phyloP scores from a whole-genome alignment of 2,797 vertebrate genomes.

The Chelon auratus region DNA sequence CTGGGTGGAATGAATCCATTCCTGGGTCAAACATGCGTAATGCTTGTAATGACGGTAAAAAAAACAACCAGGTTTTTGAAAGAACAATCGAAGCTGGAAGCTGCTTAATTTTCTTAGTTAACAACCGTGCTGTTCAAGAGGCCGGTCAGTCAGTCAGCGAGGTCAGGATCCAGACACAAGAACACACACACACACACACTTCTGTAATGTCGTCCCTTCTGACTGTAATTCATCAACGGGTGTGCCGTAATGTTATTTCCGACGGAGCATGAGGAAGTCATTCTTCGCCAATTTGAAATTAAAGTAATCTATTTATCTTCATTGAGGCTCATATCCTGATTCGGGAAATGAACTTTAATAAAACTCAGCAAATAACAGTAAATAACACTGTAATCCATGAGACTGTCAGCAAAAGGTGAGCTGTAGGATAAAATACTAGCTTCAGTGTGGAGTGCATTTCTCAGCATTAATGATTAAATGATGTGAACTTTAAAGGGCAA shows the following conservation, averaged over 20 bases:
- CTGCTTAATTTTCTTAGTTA: conserved; percentile 2
- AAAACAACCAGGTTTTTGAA: no score
- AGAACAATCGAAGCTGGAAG: no score
- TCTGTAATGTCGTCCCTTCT: conserved; percentile 22
- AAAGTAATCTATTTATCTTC: conserved; percentile 65
- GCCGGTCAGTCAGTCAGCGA: conserved; percentile 1
- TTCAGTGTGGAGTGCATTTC: not conserved
- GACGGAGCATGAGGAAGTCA: conserved; percentile 35
- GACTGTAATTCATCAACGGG: conserved; percentile 24
- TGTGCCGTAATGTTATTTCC: conserved; percentile 48
- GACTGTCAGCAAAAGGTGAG: conserved; percentile 37
- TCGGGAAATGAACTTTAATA: conserved; percentile 50
- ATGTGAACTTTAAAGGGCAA: conserved; percentile 40
- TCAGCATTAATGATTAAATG: conserved; percentile 11
- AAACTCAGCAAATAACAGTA: conserved; percentile 34
- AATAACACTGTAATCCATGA: not conserved
- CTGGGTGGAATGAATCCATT: no score
- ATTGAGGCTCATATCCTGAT: conserved; percentile 53
- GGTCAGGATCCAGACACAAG: conserved; percentile 12
- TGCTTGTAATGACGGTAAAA: no score
- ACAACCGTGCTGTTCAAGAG: conserved; percentile 8
- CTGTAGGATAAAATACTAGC: not conserved
- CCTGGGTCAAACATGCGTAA: no score
- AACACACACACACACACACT: not conserved
- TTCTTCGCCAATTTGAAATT: conserved; percentile 41